phyloP scores from a whole-genome alignment of 2,797 vertebrate genomes.

The Carduelis carduelis region DNA sequence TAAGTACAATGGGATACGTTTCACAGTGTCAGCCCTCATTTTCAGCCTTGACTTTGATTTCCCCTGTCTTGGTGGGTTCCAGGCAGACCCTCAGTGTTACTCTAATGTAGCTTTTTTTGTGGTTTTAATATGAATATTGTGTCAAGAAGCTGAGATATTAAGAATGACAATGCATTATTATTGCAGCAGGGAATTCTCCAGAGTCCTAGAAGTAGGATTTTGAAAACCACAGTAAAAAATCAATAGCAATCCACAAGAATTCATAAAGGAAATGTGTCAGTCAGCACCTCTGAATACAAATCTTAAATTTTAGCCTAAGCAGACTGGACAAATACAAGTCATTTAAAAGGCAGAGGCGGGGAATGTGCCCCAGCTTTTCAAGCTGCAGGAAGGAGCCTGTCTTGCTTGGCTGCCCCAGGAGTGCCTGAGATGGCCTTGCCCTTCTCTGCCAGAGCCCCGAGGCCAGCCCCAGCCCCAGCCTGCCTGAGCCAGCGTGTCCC shows the following conservation, averaged over 20 bases:
- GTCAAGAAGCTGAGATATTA: slow-evolving; percentile 82
- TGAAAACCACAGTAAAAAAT: slow-evolving; percentile 88
- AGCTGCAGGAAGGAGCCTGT: neutral
- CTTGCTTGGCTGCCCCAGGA: neutral
- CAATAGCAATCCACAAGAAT: slow-evolving; percentile 90
- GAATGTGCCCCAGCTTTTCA: neutral
- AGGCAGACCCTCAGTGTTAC: slow-evolving; percentile 21
- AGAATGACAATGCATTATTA: slow-evolving; percentile 84
- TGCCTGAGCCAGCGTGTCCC: neutral
- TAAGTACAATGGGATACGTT: slow-evolving; percentile 41
- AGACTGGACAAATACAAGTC: slow-evolving; percentile 54
- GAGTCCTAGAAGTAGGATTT: slow-evolving; percentile 84
- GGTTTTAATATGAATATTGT: slow-evolving; percentile 79
- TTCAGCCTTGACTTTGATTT: slow-evolving; percentile 62
- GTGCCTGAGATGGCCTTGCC: neutral
- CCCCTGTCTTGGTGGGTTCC: slow-evolving; percentile 6
- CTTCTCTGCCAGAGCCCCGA: accelerated
- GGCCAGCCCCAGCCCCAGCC: neutral
- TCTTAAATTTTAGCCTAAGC: slow-evolving; percentile 69
- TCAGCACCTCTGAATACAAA: slow-evolving; percentile 79
- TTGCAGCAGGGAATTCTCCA: slow-evolving; percentile 75
- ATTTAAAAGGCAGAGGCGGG: slow-evolving; percentile 4
- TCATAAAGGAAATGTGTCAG: slow-evolving; percentile 82
- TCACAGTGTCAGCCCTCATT: slow-evolving; percentile 54
- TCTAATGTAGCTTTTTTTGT: slow-evolving; percentile 58